Percentiles rank a stretch among this genome's conserved stretches.
These are phyloP conservation scores for Leptobrachium ailaonicum DNA, from an alignment of 2,113 vertebrate species.

Conservation along the genomic window DNA sequence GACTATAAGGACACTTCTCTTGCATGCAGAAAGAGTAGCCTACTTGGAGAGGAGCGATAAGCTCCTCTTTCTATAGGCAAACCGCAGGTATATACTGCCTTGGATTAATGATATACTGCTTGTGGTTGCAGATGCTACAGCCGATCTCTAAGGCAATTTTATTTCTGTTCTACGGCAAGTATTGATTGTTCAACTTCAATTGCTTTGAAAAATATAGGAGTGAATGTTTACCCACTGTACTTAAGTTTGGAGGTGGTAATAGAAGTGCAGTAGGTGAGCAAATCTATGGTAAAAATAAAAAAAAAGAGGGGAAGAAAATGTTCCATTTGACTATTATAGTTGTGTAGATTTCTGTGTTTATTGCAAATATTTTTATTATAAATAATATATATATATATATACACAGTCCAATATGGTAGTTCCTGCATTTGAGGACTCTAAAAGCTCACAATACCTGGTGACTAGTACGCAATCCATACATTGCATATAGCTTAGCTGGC, in stretches of 20 bases:
- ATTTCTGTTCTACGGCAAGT: not conserved
- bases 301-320: too few relatives aligned
- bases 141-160: constrained; percentile 11
- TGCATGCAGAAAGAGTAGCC: constrained; percentile 18
- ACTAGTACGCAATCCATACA: too few relatives aligned
- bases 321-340: too few relatives aligned
- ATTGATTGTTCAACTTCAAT: not conserved
- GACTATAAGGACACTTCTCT: constrained; percentile 23
- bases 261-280: not conserved
- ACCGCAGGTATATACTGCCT: not conserved
- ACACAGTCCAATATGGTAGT: too few relatives aligned
- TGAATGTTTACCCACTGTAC: constrained; percentile 6
- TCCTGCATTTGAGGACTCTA: too few relatives aligned
- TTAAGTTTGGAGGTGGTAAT: not conserved
- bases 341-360: too few relatives aligned
- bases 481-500: too few relatives aligned
- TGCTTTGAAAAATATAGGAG: not conserved
- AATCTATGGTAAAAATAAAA: too few relatives aligned
- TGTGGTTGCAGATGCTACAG: constrained; percentile 15
- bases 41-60: constrained; percentile 21
- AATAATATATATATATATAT: too few relatives aligned
- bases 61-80: constrained; percentile 6
- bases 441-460: too few relatives aligned
- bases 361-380: too few relatives aligned
- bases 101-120: not conserved